Base-by-base conservation (phyloP, 2,888 invertebrate genomes). In the Branchellion lobata region DNA sequence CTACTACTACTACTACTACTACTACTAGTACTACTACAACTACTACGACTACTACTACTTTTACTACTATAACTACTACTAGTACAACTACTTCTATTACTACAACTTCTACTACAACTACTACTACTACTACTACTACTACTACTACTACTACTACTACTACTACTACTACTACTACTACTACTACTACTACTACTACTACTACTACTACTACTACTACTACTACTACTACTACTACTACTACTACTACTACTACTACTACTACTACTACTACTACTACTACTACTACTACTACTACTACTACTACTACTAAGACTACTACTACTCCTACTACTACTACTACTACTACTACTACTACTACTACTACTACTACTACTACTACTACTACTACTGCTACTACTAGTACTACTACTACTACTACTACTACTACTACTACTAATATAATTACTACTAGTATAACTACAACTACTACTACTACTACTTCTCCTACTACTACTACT, bases 1-100 rank as follows among this genome's bases (percentile, higher is more conserved):
- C 79, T 80, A 79, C 79, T 53, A 79, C 79, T 53, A 79, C 79
- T 53, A 79, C 79, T 80, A 79, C 79, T 53, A 80, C 79, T 80
- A 79, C 79, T 53, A 79, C 69, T 14, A 14, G 31, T 27, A 14
- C 69, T 69, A 3, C 18, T n/a, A n/a, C n/a, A n/a, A n/a, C n/a
- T n/a, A n/a, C n/a, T n/a, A n/a, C n/a, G n/a, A n/a, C n/a, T n/a
- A n/a, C n/a, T n/a, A n/a, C n/a, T n/a, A n/a, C n/a, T n/a, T n/a
- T n/a, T n/a, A n/a, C n/a, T n/a, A n/a, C n/a, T n/a, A 27, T 8
- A 21, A 1, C 1, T 69, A 14, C 69, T 51, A 47, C 11, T 29
- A 24, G 29, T 51, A 24, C n/a, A 33, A 24, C 8, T 14, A 69
- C 69, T 5, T 31, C 69, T 69, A 69, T 33, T 24, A 8, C 69